A percentile compares a stretch with the other conserved stretches of the same genome.
phyloP scores from a whole-genome alignment of 35 echinoderm and acorn worm species.

The Hemicentrotus pulcherrimus region DNA sequence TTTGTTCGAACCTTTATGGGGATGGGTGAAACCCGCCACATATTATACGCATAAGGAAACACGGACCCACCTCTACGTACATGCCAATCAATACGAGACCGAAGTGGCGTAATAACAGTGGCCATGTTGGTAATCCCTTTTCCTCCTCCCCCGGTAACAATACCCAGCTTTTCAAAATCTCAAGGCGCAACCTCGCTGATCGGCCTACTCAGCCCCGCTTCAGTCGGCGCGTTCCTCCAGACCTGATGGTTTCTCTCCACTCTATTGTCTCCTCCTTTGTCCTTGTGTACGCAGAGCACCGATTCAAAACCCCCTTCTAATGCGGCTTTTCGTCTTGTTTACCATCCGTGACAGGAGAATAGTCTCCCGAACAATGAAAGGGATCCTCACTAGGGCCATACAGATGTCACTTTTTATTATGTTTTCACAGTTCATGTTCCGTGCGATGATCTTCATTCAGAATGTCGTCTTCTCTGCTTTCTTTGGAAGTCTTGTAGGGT shows the following conservation, averaged over 20 bases:
- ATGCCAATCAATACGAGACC: not conserved
- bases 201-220: constrained; percentile 13
- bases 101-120: not conserved
- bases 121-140: constrained; percentile 4
- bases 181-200: not conserved
- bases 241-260: not conserved
- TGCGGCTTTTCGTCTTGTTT: constrained; percentile 30
- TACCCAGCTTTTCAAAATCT: not conserved
- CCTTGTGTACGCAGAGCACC: not conserved
- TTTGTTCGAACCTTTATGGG: not conserved
- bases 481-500: not conserved
- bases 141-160: constrained; percentile 28
- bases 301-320: constrained; percentile 29
- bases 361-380: not conserved
- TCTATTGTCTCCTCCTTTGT: not conserved
- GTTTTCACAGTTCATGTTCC: not conserved
- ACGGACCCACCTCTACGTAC: not conserved
- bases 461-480: not conserved
- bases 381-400: not conserved
- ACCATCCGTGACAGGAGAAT: constrained; percentile 1
- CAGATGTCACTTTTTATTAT: constrained; percentile 26
- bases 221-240: not conserved
- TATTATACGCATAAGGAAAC: constrained; percentile 13
- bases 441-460: not conserved
- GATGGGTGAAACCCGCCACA: not conserved